Conservation (phyloP, 2,797 vertebrate genomes). For the Ataeniobius toweri region DNA sequence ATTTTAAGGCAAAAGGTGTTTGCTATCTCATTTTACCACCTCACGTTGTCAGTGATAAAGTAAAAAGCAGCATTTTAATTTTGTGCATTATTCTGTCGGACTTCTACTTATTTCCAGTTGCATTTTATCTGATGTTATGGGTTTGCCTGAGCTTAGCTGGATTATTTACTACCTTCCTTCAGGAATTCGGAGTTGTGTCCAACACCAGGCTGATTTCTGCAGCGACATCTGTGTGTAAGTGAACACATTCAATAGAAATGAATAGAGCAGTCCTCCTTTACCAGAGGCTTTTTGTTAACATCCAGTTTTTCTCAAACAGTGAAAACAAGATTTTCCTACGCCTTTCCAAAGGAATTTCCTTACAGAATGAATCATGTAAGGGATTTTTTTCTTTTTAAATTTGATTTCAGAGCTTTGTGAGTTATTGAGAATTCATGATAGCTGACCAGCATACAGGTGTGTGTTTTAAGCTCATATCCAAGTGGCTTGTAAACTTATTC, state of each 20-base stretch:
- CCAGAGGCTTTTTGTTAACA: neutral
- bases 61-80: neutral
- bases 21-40: neutral
- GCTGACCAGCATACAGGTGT: neutral
- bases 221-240: conserved; percentile 99
- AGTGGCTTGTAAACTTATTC: neutral
- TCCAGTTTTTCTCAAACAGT: conserved; percentile 77
- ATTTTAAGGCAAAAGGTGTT: neutral
- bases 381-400: conserved; percentile 44
- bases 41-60: neutral
- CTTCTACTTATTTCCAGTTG: neutral
- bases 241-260: conserved; percentile 1
- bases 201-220: conserved; percentile 98
- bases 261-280: neutral
- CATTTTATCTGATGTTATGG: neutral
- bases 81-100: neutral
- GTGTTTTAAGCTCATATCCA: neutral
- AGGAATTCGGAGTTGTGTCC: conserved; percentile 99
- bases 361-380: conserved; percentile 99
- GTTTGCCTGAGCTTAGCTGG: neutral
- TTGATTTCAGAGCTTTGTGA: neutral
- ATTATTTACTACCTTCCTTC: conserved; percentile 39
- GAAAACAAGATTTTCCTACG: conserved; percentile 99
- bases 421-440: neutral
- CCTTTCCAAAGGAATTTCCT: conserved; percentile 99